These are phyloP conservation scores for Macaria liturata DNA, from an alignment of 2,888 invertebrate genomes.

Conservation along the genomic window DNA sequence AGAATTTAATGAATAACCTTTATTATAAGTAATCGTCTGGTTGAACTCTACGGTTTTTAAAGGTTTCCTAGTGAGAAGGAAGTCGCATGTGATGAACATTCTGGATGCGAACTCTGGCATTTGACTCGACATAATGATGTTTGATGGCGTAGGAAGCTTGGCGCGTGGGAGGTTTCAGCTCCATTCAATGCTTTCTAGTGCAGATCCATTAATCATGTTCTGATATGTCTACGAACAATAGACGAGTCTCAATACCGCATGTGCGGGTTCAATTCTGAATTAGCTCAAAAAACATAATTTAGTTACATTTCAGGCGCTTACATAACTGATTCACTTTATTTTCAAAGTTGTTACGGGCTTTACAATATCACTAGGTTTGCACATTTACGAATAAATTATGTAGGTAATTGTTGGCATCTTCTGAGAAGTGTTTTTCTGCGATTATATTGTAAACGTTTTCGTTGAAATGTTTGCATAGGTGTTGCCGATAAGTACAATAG, in stretches of 20 bases:
- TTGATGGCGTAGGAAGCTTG: constrained; percentile 8
- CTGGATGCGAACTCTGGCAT: constrained; percentile 9
- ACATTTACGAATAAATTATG: too few relatives aligned
- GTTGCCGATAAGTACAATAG: constrained; percentile 13
- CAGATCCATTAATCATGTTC: constrained; percentile 4
- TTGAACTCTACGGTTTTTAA: too few relatives aligned
- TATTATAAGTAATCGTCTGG: too few relatives aligned
- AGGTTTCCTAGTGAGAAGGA: neutral
- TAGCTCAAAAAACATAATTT: too few relatives aligned
- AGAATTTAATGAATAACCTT: too few relatives aligned
- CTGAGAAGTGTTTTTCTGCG: constrained; percentile 8
- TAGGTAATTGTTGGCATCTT: too few relatives aligned
- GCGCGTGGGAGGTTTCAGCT: constrained; percentile 8
- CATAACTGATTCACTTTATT: too few relatives aligned
- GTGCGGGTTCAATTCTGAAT: too few relatives aligned
- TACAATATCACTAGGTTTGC: too few relatives aligned
- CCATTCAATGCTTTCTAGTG: constrained; percentile 4
- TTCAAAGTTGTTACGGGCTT: too few relatives aligned
- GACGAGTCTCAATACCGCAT: too few relatives aligned
- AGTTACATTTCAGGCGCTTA: too few relatives aligned
- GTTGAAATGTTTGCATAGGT: constrained; percentile 13
- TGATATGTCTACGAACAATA: neutral
- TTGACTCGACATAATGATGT: neutral
- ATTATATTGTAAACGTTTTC: constrained; percentile 1
- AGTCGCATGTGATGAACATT: constrained; percentile 3